These are phyloP conservation scores for Genyomyrus donnyi DNA, from an alignment of 2,113 vertebrate species.

Conservation along the genomic window DNA sequence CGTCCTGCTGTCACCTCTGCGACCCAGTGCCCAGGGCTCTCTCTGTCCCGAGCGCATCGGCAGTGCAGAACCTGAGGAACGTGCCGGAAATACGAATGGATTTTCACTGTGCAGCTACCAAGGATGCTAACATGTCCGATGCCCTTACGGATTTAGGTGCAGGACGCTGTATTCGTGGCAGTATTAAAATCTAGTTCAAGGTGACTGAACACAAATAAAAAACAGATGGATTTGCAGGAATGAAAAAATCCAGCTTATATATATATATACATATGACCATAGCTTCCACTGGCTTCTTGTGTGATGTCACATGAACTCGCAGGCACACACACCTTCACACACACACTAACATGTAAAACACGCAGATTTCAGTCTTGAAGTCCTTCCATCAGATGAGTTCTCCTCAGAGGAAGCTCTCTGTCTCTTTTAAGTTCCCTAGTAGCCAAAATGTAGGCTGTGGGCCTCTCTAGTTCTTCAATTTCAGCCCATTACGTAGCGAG, in stretches of 20 bases:
- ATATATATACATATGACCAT: neutral
- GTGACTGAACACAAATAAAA: neutral
- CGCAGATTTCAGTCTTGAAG: neutral
- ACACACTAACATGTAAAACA: neutral
- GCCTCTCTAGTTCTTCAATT: neutral
- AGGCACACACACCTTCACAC: neutral
- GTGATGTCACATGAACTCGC: neutral
- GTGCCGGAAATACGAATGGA: neutral
- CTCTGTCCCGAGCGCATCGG: neutral
- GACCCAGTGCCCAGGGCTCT: neutral
- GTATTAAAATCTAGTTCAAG: neutral
- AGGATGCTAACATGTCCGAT: neutral
- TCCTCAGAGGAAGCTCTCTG: neutral
- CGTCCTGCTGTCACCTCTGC: neutral
- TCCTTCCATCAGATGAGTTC: neutral
- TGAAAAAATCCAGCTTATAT: neutral
- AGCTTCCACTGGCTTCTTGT: neutral
- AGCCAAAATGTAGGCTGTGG: neutral
- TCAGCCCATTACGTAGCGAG: neutral
- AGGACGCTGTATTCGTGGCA: neutral
- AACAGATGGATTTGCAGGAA: neutral
- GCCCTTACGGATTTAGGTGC: neutral
- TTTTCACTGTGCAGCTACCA: neutral
- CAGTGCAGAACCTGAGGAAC: neutral
- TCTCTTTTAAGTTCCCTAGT: neutral